Base-by-base conservation (phyloP, 2,797 vertebrate species). In the Odontamblyopus lacepedii region DNA sequence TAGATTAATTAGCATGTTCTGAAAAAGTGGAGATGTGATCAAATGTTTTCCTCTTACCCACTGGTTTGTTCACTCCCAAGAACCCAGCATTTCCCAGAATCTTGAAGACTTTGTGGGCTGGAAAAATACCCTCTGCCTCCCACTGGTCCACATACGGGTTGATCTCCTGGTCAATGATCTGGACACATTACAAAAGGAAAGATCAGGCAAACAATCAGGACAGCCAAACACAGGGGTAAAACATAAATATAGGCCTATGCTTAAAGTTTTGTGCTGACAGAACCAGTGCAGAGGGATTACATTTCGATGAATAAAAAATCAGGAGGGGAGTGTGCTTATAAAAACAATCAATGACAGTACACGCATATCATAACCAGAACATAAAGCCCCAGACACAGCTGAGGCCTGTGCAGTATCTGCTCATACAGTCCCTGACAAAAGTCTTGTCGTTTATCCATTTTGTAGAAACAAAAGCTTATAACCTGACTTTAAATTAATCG, bases 141-240 rank as follows among this genome's bases (percentile, higher is more conserved):
- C 95, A 96, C 84, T 96, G 89, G 73, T 96, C 93, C 71, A 96
- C 94, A 72, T 94, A 85, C 1, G 94, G 94, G 84, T 96, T 96
- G 78, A 96, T 96, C 73, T 97, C 94, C 79, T 94, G 92, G 78
- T 96, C 93, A 11, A 95, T 96, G 74, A 96, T 93, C 95, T 96
- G 48, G n/a, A 50, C 41, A 35, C 6, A 63, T 19, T 38, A 63
- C 3, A n/a, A 35, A 60, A 60, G 16, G 13, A 29, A 6, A 15
- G 16, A 8, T 15, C 57, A 15, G 30, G 7, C 30, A 7, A 56
- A 61, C 5, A 16, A 38, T 38, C 35, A 38, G 1, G 8, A 29
- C 57, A 16, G 30, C 18, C 18, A 8, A 57, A 61, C 2, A 16
- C 27, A 8, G 6, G 5, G 4, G 5, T 44, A 44, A 38, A 38